Evolutionary conservation across 2,113 vertebrate genomes (phyloP), one percentile per base, ranked within the genome.

Genomic region (Gyps fulvus): DNA sequence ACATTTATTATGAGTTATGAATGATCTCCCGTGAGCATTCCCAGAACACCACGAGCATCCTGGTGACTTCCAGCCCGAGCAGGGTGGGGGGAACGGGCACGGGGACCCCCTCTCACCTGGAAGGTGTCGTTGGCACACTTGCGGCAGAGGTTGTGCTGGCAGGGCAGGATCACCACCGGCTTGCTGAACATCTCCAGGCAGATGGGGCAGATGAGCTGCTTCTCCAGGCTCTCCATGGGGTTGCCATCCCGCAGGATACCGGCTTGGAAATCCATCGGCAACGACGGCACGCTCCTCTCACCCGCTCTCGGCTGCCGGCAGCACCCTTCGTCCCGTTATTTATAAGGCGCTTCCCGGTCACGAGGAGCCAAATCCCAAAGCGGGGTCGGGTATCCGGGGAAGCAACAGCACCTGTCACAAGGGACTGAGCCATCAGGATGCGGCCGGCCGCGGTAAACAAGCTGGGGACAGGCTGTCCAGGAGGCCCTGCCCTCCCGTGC

Each of bases 131-230:
- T 99, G 97, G 99, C 99, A 87, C 99, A 99, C 87, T 99, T 99
- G 61, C 99, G 98, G 90, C 99, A 99, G 38, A 99, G 98, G 98
- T 99, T 99, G 97, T 99, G 99, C 93, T 99, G 99, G 97, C 99
- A 99, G 2, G 99, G 99, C 93, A 99, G 97, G 97, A 99, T 99
- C 93, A 99, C 99, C 98, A 99, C 99, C 0, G 99, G 99, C 82
- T 99, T 99, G 98, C 98, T 98, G 97, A 99, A 99, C 99, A 99
- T 99, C 90, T 99, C 99, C 97, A 99, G 98, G 97, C 99, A 99
- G 95, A 99, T 99, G 84, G 99, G 99, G 57, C 99, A 99, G 97
- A 99, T 99, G 49, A 99, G 98, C 96, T 99, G 99, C 96, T 99
- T 99, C 98, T 99, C 99, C 95, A 99, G 97, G 97, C 98, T 99